Conservation (phyloP, 2,797 vertebrate genomes). For the Dicrostonyx torquatus region DNA sequence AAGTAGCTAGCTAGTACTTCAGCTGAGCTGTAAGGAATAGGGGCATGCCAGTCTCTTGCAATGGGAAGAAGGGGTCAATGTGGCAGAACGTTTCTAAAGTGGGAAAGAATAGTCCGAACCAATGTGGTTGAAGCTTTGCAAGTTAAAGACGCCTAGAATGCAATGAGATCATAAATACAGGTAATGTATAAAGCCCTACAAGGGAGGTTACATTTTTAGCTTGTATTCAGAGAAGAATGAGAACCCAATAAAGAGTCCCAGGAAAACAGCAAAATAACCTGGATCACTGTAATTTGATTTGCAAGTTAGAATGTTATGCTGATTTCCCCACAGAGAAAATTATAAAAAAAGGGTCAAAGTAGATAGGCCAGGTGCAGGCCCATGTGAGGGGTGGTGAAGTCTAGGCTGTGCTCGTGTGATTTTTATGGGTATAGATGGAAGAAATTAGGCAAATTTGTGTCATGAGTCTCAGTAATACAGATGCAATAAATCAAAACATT, state of each 20-base stretch:
- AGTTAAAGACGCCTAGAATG: background rate
- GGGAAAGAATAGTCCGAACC: background rate
- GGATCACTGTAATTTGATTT: background rate
- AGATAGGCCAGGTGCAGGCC: background rate
- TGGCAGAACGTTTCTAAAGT: background rate
- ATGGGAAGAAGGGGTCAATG: background rate
- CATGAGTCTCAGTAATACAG: background rate
- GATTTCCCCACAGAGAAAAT: background rate
- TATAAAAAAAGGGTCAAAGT: background rate
- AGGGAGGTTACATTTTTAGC: background rate
- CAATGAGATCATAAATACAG: background rate
- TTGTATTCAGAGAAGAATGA: background rate
- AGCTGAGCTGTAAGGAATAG: background rate
- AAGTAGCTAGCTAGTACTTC: background rate
- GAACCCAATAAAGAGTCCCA: background rate
- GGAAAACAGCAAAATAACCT: background rate
- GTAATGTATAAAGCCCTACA: background rate
- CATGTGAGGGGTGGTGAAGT: background rate
- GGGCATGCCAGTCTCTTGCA: background rate
- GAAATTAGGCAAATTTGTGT: background rate
- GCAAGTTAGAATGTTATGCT: background rate
- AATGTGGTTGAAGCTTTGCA: background rate
- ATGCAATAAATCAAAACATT: background rate
- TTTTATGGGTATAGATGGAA: background rate
- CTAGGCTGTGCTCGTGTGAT: background rate